Base-by-base conservation (phyloP, 2,113 vertebrate genomes). In the Aegypius monachus region DNA sequence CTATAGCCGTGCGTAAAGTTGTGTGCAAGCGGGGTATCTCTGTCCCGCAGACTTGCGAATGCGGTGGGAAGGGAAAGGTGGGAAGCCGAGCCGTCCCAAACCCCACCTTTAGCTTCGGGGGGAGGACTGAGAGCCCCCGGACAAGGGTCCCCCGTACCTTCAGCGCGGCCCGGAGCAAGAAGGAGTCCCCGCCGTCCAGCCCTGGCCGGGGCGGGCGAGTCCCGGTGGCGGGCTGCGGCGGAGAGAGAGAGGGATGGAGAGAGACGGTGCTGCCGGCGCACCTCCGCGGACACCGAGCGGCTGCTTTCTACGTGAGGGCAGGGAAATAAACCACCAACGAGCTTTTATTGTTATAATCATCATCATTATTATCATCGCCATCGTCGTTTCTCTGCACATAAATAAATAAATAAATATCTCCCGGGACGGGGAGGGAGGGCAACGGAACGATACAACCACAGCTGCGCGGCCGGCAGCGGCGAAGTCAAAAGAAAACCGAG, bases 331-430 rank as follows among this genome's bases (percentile, higher is more conserved):
- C 55, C 89, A 97, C 71, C 91, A 95, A 86, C 26, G 65, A 97
- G 68, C 32, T 74, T 97, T 97, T 97, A 97, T 97, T 97, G 48
- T 26, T 14, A 25, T 91, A 31, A 40, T 32, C 29, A 18, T 42
- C 71, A 45, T 81, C 67, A 50, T 93, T 71, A 26, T 96, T 53
- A 89, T 71, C 53, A 91, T 67, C 34, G 45, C 50, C 89, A 89
- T 75, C 53, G 32, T 45, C 95, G 93, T 98, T 98, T 98, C 98
- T 98, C 65, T 87, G 93, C 93, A 97, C 97, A 98, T 99, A 99
- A 99, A 99, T 99, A 99, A 99, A 99, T 99, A 99, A 99, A 99
- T 99, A 99, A 99, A 99, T 99, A 99, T 99, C 95, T 98, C 98
- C 89, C 91, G 18, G 13, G 2, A 23, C 48, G 48, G 48, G 48